phyloP scores from a whole-genome alignment of 2,113 vertebrate genomes.

The Meles meles region DNA sequence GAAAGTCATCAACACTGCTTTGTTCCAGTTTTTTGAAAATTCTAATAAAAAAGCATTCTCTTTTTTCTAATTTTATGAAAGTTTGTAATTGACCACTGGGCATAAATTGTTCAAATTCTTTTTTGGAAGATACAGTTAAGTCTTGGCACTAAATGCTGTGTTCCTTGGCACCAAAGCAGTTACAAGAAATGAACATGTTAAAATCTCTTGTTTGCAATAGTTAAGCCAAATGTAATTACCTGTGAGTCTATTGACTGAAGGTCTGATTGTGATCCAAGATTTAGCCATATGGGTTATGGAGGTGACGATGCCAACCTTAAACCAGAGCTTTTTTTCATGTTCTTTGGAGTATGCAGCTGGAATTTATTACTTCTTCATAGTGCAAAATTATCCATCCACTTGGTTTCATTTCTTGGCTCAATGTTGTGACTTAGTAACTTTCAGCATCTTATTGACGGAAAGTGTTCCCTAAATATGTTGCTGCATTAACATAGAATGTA shows the following conservation, averaged over 20 bases:
- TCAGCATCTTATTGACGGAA: not conserved
- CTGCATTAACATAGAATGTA: conserved; percentile 8
- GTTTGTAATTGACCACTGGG: not conserved
- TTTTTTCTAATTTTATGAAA: not conserved
- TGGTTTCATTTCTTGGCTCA: conserved; percentile 20
- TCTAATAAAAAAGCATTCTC: not conserved
- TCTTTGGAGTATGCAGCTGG: not conserved
- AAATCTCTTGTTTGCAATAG: not conserved
- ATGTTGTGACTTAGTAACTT: not conserved
- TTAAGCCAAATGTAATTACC: not conserved
- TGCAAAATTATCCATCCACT: not conserved
- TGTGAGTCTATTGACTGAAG: not conserved
- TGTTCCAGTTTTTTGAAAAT: not conserved
- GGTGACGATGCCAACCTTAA: not conserved
- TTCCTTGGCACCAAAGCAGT: conserved; percentile 17
- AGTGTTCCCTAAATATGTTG: not conserved
- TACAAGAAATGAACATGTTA: not conserved
- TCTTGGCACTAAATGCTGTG: not conserved
- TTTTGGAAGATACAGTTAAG: not conserved
- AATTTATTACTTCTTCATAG: conserved; percentile 19
- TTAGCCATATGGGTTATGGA: accelerated
- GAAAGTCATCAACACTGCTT: not conserved
- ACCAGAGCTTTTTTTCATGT: not conserved
- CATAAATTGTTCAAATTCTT: not conserved
- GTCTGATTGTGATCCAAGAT: not conserved